Evolutionary conservation across 1,140 invertebrate genomes (phyloP).

Genomic region (Orussus abietinus): DNA sequence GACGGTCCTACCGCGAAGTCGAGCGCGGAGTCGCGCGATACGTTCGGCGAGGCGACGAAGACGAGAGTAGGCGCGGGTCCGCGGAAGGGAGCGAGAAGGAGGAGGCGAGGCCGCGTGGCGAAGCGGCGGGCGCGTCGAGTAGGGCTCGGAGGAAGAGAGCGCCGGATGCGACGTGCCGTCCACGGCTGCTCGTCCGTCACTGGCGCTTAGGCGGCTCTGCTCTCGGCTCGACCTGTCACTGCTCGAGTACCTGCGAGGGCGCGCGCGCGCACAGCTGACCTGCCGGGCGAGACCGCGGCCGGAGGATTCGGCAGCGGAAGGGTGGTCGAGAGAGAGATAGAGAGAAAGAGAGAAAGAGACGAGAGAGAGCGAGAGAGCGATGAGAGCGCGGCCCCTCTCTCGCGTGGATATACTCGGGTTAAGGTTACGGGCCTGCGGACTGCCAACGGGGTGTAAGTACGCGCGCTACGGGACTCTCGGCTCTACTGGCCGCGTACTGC

Average conservation of each 20-base stretch:
- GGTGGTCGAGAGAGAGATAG: too few relatives aligned
- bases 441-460: conserved; percentile 6
- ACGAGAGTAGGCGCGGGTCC: conserved; percentile 38
- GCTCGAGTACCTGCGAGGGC: too few relatives aligned
- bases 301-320: too few relatives aligned
- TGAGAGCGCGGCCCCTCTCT: conserved; percentile 18
- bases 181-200: conserved; percentile 37
- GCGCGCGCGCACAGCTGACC: too few relatives aligned
- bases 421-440: conserved; percentile 1
- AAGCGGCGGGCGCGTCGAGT: too few relatives aligned
- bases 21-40: conserved; percentile 31
- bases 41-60: conserved; percentile 16
- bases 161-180: conserved; percentile 36
- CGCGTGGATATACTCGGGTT: background rate
- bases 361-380: conserved; percentile 5
- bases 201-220: conserved; percentile 18
- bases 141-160: conserved; percentile 3
- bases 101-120: too few relatives aligned
- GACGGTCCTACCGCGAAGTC: too few relatives aligned
- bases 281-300: too few relatives aligned
- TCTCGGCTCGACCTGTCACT: too few relatives aligned
- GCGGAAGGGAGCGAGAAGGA: conserved; percentile 10
- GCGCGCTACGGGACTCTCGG: conserved; percentile 41
- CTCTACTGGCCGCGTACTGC: too few relatives aligned
- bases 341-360: conserved; percentile 4